Evolutionary conservation across 2,113 vertebrate species (phyloP).

Genomic region (Strigops habroptila): DNA sequence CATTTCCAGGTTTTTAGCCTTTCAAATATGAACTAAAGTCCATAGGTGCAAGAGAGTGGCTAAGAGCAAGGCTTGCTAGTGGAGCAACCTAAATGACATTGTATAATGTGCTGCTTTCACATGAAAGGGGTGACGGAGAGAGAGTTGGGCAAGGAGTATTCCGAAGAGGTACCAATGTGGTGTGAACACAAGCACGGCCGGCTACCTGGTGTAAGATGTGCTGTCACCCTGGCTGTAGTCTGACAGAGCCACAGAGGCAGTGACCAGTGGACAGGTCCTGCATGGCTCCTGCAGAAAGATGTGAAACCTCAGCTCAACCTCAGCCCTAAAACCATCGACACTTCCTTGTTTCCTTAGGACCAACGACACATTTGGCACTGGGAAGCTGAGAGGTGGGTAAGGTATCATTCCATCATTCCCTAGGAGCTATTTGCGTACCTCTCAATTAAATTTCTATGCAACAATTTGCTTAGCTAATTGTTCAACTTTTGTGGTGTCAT

Average conservation of each 20-base stretch:
- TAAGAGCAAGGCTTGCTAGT: not conserved
- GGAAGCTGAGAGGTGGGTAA: not conserved
- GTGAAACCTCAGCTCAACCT: accelerated
- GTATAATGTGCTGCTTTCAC: not conserved
- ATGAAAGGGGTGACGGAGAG: not conserved
- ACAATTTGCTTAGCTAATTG: not conserved
- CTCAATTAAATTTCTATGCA: not conserved
- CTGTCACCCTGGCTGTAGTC: not conserved
- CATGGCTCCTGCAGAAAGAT: not conserved
- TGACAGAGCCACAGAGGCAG: not conserved
- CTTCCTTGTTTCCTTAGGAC: not conserved
- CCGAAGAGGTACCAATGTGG: not conserved
- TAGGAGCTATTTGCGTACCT: not conserved
- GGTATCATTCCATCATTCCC: not conserved
- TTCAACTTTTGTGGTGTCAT: not conserved
- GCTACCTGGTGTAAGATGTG: not conserved
- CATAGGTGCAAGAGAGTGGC: not conserved
- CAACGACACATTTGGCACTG: accelerated
- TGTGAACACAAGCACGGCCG: not conserved
- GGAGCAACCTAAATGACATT: not conserved
- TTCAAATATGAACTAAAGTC: not conserved
- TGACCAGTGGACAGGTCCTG: not conserved
- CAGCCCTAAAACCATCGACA: not conserved
- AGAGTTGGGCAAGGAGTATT: not conserved
- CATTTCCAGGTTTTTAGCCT: not conserved